Evolutionary conservation across 2,888 invertebrate genomes (phyloP).

Genomic region (Chrysodeixis includens): DNA sequence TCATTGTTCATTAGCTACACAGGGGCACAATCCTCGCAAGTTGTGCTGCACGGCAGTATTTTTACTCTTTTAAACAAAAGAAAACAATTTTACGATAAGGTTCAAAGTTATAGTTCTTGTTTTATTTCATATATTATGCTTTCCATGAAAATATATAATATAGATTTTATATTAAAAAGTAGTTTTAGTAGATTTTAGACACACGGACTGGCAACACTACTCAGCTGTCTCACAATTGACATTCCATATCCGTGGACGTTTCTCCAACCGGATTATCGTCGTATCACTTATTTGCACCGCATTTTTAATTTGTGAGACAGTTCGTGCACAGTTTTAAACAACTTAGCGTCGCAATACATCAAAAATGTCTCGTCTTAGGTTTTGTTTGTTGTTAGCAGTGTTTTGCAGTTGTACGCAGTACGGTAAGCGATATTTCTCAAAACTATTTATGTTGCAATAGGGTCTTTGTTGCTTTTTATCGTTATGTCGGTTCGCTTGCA

Average conservation of each 20-base stretch:
- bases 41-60: no score
- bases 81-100: no score
- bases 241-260: constrained; percentile 64
- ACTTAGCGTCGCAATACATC: constrained; percentile 52
- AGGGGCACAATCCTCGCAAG: no score
- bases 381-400: constrained; percentile 74
- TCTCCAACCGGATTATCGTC: constrained; percentile 65
- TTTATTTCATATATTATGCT: no score
- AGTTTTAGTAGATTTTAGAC: constrained; percentile 14
- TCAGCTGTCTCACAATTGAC: constrained; percentile 73
- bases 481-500: constrained; percentile 52
- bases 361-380: constrained; percentile 75
- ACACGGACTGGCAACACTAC: constrained; percentile 61
- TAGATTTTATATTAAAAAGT: no score
- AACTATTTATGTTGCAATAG: constrained; percentile 61
- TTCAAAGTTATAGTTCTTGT: no score
- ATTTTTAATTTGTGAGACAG: constrained; percentile 65
- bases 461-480: constrained; percentile 74
- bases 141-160: no score
- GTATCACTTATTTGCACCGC: constrained; percentile 69
- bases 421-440: constrained; percentile 72
- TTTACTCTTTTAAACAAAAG: no score
- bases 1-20: no score
- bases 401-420: constrained; percentile 73
- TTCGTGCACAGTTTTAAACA: constrained; percentile 53